Percentiles rank a stretch among this genome's conserved stretches.
phyloP scores from a whole-genome alignment of 2,113 vertebrate species.

The Oostethus manadensis region DNA sequence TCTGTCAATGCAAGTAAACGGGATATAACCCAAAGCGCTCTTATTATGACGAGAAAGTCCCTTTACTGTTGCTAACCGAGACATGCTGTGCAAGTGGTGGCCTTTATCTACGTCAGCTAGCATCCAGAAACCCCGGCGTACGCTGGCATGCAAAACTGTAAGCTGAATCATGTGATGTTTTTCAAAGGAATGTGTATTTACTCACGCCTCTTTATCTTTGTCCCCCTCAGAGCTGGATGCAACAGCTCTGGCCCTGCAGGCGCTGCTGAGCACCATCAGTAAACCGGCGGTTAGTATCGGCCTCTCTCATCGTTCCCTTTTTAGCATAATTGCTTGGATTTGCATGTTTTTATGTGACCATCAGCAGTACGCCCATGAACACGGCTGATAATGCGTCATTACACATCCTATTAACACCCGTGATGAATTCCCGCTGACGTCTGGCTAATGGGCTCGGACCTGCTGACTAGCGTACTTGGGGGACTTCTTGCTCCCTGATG shows the following conservation, averaged over 20 bases:
- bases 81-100: too few species aligned
- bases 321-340: slow-evolving; percentile 12
- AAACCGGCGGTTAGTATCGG: slow-evolving; percentile 85
- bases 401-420: slow-evolving; percentile 43
- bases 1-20: too few species aligned
- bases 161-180: background rate
- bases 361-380: slow-evolving; percentile 18
- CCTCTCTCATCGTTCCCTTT: background rate
- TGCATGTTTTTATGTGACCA: slow-evolving; percentile 20
- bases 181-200: background rate
- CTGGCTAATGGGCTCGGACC: slow-evolving; percentile 30
- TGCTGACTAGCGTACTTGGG: slow-evolving; percentile 31
- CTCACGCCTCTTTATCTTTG: slow-evolving; percentile 3
- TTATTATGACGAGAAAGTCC: too few species aligned
- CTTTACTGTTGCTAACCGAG: too few species aligned
- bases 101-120: too few species aligned
- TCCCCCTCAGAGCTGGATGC: slow-evolving; percentile 81
- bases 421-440: slow-evolving; percentile 38
- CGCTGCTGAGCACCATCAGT: slow-evolving; percentile 78
- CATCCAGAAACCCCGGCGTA: too few species aligned
- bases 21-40: too few species aligned
- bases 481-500: slow-evolving; percentile 20
- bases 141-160: too few species aligned
- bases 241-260: slow-evolving; percentile 82
- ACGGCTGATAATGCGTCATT: slow-evolving; percentile 38